Evolutionary conservation across 2,888 invertebrate genomes (phyloP), one percentile per base, ranked within the genome.

Genomic region (Craniophora ligustri): DNA sequence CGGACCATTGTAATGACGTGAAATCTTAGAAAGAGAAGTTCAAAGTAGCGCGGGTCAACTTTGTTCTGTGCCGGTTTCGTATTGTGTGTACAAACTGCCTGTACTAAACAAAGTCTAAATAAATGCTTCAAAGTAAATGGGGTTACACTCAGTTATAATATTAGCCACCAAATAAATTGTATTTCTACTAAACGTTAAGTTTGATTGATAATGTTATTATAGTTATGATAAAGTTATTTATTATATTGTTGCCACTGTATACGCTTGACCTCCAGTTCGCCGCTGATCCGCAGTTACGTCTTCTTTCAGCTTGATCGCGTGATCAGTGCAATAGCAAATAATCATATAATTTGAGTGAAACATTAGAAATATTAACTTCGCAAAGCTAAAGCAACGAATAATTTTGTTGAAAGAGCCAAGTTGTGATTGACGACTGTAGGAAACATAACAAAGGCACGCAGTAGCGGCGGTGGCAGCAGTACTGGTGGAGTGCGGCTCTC

Each of bases 31-130:
- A 30, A 30, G 21, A 8, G 6, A 8, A 39, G 14, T 59, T 62
- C 62, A 62, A 62, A 62, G 61, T 28, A 11, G 13, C 32, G 13
- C 10, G 10, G 23, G 16, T 36, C 16, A 14, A 36, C 50, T 34
- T 59, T 66, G 49, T 39, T 28, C 38, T 49, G 5, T 26, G 14
- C 10, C 6, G 61, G 62, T 18, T 62, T 62, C 62, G 45, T 30
- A 42, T 60, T 67, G 45, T 49, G 23, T n/a, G 3, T 41, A 19
- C 10, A 19, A 19, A 16, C 32, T 3, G 6, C 23, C 2, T 21
- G 16, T 6, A n/a, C n/a, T n/a, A 34, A 10, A 5, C 5, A 18
- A 34, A 34, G 4, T 30, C 2, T 6, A 30, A 11, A 31, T 31
- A 31, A 1, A 31, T 4, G 14, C 30, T 31, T n/a, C n/a, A 26